These are phyloP conservation scores for Thysanoteuthis rhombus DNA, from an alignment of 2,888 invertebrate species.

Conservation along the genomic window DNA sequence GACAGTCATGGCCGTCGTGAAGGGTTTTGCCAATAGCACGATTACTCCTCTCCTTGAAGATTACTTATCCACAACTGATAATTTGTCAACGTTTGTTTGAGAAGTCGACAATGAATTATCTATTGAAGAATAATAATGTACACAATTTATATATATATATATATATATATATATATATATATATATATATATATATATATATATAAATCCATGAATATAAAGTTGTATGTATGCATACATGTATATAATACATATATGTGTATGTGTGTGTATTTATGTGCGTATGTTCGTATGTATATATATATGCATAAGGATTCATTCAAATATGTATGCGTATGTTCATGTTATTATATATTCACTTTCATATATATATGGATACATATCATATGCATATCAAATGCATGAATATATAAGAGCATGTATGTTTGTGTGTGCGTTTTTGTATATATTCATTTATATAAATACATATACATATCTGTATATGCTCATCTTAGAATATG, in stretches of 20 bases:
- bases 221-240: background rate
- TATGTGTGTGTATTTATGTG: background rate
- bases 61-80: background rate
- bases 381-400: no score
- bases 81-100: background rate
- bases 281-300: background rate
- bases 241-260: background rate
- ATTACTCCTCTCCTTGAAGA: background rate
- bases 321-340: background rate
- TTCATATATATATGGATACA: background rate
- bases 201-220: background rate
- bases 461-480: no score
- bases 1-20: background rate
- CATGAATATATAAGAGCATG: no score
- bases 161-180: background rate
- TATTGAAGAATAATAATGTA: background rate
- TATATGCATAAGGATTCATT: no score
- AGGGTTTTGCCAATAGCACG: background rate
- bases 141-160: background rate
- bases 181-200: background rate
- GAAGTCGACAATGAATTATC: background rate
- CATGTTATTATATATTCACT: background rate
- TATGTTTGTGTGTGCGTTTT: no score
- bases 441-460: no score
- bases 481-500: no score